These are phyloP conservation scores for Brachyopa scutellaris DNA, from an alignment of 2,888 invertebrate genomes.

Conservation along the genomic window DNA sequence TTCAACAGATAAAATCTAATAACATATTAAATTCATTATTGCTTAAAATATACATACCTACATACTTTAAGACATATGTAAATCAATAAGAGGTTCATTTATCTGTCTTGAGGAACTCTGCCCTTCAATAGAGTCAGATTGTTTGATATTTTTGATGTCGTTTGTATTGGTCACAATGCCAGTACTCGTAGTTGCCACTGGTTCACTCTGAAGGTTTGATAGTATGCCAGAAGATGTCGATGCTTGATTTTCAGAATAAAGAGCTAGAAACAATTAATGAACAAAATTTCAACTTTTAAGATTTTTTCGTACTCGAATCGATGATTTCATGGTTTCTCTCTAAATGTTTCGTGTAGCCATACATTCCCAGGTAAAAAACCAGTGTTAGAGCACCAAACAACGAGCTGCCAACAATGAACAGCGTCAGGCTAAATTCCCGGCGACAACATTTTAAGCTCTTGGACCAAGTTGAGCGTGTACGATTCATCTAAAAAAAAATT, in stretches of 20 bases:
- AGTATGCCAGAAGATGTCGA: constrained; percentile 8
- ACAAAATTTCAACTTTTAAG: neutral
- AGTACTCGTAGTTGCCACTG: neutral
- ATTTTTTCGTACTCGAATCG: constrained; percentile 69
- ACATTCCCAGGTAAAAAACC: constrained; percentile 76
- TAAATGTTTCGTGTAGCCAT: constrained; percentile 75
- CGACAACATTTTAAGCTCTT: constrained; percentile 77
- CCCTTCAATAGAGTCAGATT: neutral
- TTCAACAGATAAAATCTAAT: no score
- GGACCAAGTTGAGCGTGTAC: constrained; percentile 77
- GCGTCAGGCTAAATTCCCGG: constrained; percentile 74
- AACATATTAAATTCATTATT: no score
- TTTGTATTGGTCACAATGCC: neutral
- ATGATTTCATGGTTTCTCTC: constrained; percentile 76
- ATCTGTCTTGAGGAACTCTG: neutral
- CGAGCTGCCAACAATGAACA: constrained; percentile 74
- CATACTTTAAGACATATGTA: no score
- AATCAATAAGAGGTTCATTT: neutral
- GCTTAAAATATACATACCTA: no score
- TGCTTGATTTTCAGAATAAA: constrained; percentile 2
- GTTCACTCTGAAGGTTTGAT: neutral
- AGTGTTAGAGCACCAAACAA: constrained; percentile 75
- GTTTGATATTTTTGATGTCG: neutral
- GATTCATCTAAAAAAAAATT: constrained; percentile 78
- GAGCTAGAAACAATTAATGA: constrained; percentile 1